Percentiles rank a stretch among this genome's conserved stretches.
Conservation (phyloP, 2,888 invertebrate species). For the Chymomyza caudatula region DNA sequence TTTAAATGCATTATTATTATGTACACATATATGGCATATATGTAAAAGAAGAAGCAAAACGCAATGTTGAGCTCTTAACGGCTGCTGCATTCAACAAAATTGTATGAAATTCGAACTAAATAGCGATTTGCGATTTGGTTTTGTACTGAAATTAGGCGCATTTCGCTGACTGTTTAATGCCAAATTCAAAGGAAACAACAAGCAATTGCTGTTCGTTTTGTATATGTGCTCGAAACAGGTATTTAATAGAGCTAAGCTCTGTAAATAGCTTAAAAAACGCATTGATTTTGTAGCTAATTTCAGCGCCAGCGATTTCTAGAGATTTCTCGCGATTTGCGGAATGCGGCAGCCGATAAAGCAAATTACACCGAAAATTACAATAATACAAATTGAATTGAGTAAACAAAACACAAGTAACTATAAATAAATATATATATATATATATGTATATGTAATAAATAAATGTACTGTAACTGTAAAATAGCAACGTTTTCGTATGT, state of each 20-base stretch:
- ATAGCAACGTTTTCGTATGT: conserved; percentile 21
- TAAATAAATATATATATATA: neutral
- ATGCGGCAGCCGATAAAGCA: neutral
- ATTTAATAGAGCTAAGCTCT: neutral
- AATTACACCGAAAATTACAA: neutral
- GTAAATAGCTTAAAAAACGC: neutral
- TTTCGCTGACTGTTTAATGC: too few species aligned
- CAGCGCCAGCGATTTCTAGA: neutral
- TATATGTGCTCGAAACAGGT: too few species aligned
- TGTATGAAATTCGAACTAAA: too few species aligned
- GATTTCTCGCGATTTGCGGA: neutral
- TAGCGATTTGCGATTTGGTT: too few species aligned
- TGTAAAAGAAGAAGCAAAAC: neutral
- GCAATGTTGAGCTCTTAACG: neutral
- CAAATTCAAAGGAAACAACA: too few species aligned
- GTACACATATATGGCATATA: conserved; percentile 14
- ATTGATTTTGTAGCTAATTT: too few species aligned
- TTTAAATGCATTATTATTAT: conserved; percentile 38
- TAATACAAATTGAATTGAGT: neutral
- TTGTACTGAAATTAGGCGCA: too few species aligned
- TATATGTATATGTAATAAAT: conserved; percentile 3
- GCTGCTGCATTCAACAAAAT: neutral
- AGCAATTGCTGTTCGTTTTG: too few species aligned
- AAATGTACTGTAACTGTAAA: conserved; percentile 42
- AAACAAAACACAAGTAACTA: neutral